Percentiles rank a stretch among this genome's conserved stretches.
Evolutionary conservation across 2,113 vertebrate species (phyloP).

Genomic region (Prolemur simus): DNA sequence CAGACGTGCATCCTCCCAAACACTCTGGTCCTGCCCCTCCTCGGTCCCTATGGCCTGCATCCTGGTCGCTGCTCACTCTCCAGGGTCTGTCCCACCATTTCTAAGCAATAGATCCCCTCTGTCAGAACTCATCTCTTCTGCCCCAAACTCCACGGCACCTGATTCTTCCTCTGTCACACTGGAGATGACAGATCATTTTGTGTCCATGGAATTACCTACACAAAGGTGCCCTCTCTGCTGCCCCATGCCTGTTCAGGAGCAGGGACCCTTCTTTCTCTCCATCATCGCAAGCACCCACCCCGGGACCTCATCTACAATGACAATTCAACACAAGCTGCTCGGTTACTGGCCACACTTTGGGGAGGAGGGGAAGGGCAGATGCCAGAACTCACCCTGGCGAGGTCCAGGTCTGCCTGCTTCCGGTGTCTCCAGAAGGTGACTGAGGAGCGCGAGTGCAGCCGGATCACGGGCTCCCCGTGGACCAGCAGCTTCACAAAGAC

Average conservation of each 20-base stretch:
- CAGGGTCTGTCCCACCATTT: background rate
- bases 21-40: background rate
- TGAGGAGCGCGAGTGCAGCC: conserved; percentile 93
- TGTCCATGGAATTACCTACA: fast-evolving
- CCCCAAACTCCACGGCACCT: background rate
- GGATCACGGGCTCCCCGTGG: conserved; percentile 95
- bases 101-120: background rate
- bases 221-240: background rate
- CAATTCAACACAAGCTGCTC: background rate
- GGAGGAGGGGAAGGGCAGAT: background rate
- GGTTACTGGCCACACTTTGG: background rate
- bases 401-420: conserved; percentile 95
- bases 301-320: background rate
- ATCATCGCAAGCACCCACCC: too few species aligned
- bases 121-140: background rate
- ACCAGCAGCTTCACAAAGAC: conserved; percentile 95
- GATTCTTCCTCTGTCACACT: background rate
- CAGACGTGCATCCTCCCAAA: background rate
- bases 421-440: conserved; percentile 97
- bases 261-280: background rate
- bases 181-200: background rate
- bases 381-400: conserved; percentile 87
- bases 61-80: background rate
- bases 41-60: background rate
- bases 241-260: background rate